Percentiles rank a stretch among this genome's conserved stretches.
phyloP scores from a whole-genome alignment of 2,113 vertebrate genomes.

The Forbesichthys papilliferus region DNA sequence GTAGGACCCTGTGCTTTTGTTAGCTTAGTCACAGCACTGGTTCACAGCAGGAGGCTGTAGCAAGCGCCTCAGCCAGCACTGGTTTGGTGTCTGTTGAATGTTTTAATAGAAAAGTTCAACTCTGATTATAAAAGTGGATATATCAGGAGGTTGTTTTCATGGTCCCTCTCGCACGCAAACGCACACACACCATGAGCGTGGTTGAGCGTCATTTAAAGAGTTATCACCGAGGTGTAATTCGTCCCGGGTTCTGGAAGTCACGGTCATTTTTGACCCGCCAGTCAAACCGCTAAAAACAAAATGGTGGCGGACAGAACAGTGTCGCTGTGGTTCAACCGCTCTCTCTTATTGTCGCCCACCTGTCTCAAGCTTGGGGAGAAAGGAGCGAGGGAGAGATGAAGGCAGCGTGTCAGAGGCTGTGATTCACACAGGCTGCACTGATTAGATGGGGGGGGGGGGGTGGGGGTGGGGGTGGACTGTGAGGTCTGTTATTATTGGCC shows the following conservation, averaged over 20 bases:
- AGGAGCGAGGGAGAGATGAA: conserved; percentile 5
- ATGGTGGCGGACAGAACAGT: not conserved
- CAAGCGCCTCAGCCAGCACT: not conserved
- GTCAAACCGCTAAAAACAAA: too few species aligned
- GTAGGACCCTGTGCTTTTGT: conserved; percentile 4
- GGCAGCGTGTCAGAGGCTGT: conserved; percentile 10
- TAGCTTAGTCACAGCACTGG: not conserved
- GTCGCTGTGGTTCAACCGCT: not conserved
- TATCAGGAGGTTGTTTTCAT: not conserved
- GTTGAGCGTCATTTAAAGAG: too few species aligned
- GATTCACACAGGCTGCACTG: conserved; percentile 27
- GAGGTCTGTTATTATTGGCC: conserved; percentile 26
- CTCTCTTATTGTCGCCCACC: not conserved
- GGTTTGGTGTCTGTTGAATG: not conserved
- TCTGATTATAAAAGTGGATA: not conserved
- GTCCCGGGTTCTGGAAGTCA: too few species aligned
- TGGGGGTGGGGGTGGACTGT: not conserved
- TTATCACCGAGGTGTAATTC: too few species aligned
- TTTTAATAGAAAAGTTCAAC: not conserved
- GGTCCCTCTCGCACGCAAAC: not conserved
- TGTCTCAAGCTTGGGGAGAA: conserved; percentile 3
- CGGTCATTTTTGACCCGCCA: too few species aligned
- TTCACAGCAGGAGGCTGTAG: not conserved
- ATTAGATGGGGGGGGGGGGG: conserved; percentile 7
- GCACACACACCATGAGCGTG: too few species aligned